Conservation (phyloP, 2,888 invertebrate genomes). For the Aphidoletes aphidimyza region DNA sequence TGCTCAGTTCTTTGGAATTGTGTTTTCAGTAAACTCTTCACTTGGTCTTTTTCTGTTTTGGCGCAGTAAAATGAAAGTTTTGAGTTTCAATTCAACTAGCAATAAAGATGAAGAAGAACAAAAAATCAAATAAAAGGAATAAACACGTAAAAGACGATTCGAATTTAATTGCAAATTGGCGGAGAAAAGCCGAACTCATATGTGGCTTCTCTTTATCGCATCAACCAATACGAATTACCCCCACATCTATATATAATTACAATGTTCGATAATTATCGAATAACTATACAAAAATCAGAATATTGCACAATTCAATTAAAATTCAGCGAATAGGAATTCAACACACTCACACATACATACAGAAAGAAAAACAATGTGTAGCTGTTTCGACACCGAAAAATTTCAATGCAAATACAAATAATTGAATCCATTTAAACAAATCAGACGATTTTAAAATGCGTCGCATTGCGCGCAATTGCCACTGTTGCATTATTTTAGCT, state of each 20-base stretch:
- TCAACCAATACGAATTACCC: background rate
- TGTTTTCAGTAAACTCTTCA: slow-evolving; percentile 4
- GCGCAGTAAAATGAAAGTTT: background rate
- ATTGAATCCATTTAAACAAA: slow-evolving; percentile 38
- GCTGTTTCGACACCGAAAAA: too few species aligned
- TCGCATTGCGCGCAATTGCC: background rate
- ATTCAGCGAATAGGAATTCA: too few species aligned
- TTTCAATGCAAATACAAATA: background rate
- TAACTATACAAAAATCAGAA: too few species aligned
- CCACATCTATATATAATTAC: too few species aligned
- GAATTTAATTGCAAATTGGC: slow-evolving; percentile 25
- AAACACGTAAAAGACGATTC: background rate
- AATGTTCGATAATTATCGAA: too few species aligned
- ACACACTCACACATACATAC: too few species aligned
- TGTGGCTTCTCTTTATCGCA: background rate
- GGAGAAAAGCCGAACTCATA: background rate
- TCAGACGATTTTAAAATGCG: background rate
- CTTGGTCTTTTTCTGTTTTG: too few species aligned
- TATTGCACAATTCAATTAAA: too few species aligned
- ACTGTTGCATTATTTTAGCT: background rate
- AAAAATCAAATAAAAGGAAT: background rate
- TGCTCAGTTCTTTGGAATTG: background rate
- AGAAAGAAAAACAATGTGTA: too few species aligned
- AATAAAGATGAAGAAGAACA: background rate
- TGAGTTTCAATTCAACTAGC: background rate